Percentiles rank a stretch among this genome's conserved stretches.
These are phyloP conservation scores for Oreocharis arfaki DNA, from an alignment of 2,113 vertebrate species.

Conservation along the genomic window DNA sequence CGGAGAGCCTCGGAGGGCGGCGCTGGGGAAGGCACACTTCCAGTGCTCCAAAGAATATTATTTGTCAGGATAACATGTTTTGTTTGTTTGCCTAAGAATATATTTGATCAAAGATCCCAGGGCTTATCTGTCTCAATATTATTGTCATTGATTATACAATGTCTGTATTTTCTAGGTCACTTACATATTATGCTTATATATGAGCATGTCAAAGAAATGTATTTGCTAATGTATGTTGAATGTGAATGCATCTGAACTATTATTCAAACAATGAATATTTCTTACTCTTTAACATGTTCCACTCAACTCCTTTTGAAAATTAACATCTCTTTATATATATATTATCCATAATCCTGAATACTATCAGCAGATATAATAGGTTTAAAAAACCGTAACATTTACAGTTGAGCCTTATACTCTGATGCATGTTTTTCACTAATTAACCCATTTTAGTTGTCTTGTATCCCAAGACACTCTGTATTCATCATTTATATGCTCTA, in stretches of 20 bases:
- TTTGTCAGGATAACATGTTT: background rate
- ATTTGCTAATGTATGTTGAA: conserved; percentile 45
- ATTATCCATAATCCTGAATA: background rate
- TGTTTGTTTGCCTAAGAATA: background rate
- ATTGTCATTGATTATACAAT: conserved; percentile 16
- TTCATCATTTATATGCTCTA: conserved; percentile 50
- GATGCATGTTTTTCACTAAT: conserved; percentile 46
- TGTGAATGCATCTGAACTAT: background rate
- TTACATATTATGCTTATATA: background rate
- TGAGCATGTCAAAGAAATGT: conserved; percentile 9
- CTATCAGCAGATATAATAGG: background rate
- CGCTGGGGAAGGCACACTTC: background rate
- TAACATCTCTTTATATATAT: background rate
- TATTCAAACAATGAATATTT: conserved; percentile 5
- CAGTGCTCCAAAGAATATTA: background rate
- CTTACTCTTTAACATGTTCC: background rate
- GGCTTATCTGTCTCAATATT: conserved; percentile 28
- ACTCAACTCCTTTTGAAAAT: background rate
- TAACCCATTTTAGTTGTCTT: conserved; percentile 51
- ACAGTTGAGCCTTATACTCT: background rate
- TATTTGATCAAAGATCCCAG: conserved; percentile 21
- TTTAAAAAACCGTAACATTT: background rate
- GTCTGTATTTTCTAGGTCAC: conserved; percentile 56
- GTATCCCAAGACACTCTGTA: conserved; percentile 21
- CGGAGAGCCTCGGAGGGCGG: background rate